phyloP scores from a whole-genome alignment of 2,888 invertebrate species.

The Lissonota sp. region DNA sequence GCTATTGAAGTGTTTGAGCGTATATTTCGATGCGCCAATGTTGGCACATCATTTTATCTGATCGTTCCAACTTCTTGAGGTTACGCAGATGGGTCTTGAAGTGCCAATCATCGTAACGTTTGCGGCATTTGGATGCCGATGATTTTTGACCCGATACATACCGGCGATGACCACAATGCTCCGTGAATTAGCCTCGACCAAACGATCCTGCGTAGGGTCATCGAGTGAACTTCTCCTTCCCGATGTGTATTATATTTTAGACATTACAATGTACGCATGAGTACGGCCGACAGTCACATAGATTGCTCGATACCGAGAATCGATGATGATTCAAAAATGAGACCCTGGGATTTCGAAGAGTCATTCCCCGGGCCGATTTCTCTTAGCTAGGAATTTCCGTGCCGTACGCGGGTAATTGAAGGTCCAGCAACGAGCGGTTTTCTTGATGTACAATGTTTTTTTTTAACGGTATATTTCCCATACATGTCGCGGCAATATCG shows the following conservation, averaged over 20 bases:
- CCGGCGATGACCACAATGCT: constrained; percentile 40
- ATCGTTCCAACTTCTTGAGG: constrained; percentile 27
- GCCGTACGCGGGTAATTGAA: constrained; percentile 44
- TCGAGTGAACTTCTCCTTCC: constrained; percentile 54
- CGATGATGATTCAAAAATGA: constrained; percentile 60
- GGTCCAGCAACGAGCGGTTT: constrained; percentile 17
- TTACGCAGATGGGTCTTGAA: constrained; percentile 19
- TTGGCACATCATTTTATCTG: constrained; percentile 7
- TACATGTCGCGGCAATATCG: constrained; percentile 19
- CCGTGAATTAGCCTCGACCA: background rate
- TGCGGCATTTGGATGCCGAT: constrained; percentile 40
- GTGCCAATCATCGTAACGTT: constrained; percentile 55
- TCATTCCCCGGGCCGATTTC: constrained; percentile 35
- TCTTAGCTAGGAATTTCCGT: constrained; percentile 55
- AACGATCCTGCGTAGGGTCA: constrained; percentile 42
- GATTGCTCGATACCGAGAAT: constrained; percentile 43
- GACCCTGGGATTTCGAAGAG: constrained; percentile 52
- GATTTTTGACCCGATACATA: constrained; percentile 49
- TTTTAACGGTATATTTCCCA: constrained; percentile 21
- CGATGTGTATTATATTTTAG: constrained; percentile 14
- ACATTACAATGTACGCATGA: background rate
- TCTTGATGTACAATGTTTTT: constrained; percentile 9
- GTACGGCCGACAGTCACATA: constrained; percentile 7
- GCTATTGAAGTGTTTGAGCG: too few species aligned
- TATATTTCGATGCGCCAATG: background rate